A percentile compares a stretch with the other conserved stretches of the same genome.
phyloP scores from a whole-genome alignment of 1,140 invertebrate species.

The Leptopilina boulardi region DNA sequence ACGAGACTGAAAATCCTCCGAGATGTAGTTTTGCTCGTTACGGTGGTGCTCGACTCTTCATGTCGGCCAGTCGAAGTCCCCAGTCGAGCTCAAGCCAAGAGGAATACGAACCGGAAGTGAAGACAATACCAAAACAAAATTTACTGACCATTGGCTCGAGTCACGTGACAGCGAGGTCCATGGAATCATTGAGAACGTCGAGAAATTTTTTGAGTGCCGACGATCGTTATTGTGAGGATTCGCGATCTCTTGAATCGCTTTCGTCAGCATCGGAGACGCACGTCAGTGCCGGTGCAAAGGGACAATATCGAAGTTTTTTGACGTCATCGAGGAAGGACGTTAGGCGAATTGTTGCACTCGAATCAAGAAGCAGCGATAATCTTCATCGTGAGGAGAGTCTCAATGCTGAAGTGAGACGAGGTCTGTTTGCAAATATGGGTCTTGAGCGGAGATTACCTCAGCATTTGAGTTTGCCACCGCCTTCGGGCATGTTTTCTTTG shows the following conservation, averaged over 20 bases:
- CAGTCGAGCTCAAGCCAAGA: conserved; percentile 84
- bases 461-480: conserved; percentile 83
- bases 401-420: conserved; percentile 81
- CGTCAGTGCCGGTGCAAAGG: conserved; percentile 70
- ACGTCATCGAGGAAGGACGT: conserved; percentile 81
- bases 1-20: conserved; percentile 62
- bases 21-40: conserved; percentile 49
- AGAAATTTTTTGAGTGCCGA: conserved; percentile 70
- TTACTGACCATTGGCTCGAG: conserved; percentile 76
- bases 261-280: conserved; percentile 74
- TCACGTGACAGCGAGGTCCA: conserved; percentile 81
- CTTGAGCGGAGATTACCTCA: conserved; percentile 79
- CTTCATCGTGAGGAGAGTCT: conserved; percentile 76
- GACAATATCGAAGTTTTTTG: conserved; percentile 77
- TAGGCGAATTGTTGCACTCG: conserved; percentile 76
- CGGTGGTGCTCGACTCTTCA: conserved; percentile 73
- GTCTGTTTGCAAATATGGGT: conserved; percentile 80
- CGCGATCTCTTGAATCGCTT: conserved; percentile 69
- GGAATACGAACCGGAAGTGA: conserved; percentile 78
- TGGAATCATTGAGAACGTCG: conserved; percentile 77
- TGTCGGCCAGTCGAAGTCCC: conserved; percentile 79
- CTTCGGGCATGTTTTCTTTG: conserved; percentile 76
- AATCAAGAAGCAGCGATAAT: conserved; percentile 78
- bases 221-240: conserved; percentile 69
- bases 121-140: conserved; percentile 71